Evolutionary conservation across 2,888 invertebrate species (phyloP).

Genomic region (Drosophila falleni): DNA sequence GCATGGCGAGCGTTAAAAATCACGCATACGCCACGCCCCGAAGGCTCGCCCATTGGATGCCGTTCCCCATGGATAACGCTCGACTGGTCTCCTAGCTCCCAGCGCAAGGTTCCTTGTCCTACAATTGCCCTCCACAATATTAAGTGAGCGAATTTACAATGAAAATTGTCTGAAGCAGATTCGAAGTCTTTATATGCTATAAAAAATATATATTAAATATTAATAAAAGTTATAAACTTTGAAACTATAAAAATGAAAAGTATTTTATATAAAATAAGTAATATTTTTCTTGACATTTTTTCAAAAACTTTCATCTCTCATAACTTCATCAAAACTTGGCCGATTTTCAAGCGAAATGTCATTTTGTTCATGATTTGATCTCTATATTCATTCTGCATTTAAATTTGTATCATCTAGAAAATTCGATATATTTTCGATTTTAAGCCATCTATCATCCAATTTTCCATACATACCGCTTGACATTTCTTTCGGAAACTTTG

Average conservation of each 20-base stretch:
- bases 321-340: too few relatives aligned
- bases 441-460: too few relatives aligned
- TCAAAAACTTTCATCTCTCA: too few relatives aligned
- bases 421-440: too few relatives aligned
- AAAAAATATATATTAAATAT: neutral
- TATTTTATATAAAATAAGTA: too few relatives aligned
- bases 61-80: constrained; percentile 52
- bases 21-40: constrained; percentile 73
- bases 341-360: too few relatives aligned
- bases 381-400: too few relatives aligned
- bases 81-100: constrained; percentile 21
- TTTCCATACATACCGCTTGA: too few relatives aligned
- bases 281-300: too few relatives aligned
- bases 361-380: too few relatives aligned
- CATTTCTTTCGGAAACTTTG: too few relatives aligned
- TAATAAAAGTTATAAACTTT: neutral
- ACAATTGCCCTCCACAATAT: constrained; percentile 74
- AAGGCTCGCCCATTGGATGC: constrained; percentile 30
- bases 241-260: neutral
- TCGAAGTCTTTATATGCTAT: constrained; percentile 37
- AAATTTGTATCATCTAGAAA: too few relatives aligned
- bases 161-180: neutral
- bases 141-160: constrained; percentile 36
- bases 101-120: constrained; percentile 44
- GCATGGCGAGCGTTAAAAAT: constrained; percentile 76